Percentiles rank a stretch among this genome's conserved stretches.
Conservation (phyloP, 2,797 vertebrate genomes). For the Hydrocynus forskahlii region DNA sequence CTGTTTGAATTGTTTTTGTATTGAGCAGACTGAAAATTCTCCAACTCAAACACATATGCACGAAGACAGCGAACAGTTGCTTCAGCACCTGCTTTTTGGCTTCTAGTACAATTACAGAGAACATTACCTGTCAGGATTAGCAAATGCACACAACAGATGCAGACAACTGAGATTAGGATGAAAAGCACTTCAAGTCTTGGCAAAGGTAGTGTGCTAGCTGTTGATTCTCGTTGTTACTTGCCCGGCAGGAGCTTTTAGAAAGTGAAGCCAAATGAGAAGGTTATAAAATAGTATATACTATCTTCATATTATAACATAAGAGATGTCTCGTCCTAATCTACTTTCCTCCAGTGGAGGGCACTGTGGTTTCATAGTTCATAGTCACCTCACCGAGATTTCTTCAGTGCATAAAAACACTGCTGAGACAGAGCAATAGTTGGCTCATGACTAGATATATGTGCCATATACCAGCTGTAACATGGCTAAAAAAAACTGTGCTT, state of each 20-base stretch:
- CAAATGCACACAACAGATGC: too few relatives aligned
- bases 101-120: too few relatives aligned
- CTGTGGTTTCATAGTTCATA: conserved; percentile 65
- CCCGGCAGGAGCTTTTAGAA: background rate
- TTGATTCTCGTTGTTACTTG: background rate
- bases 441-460: conserved; percentile 35
- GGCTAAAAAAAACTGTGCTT: conserved; percentile 8
- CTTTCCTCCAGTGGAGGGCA: conserved; percentile 73
- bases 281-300: background rate
- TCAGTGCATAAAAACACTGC: conserved; percentile 18
- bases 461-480: background rate
- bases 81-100: too few relatives aligned
- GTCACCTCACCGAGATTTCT: background rate
- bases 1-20: too few relatives aligned
- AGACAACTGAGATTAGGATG: too few relatives aligned
- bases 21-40: too few relatives aligned
- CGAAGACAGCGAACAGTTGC: too few relatives aligned
- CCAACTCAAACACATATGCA: too few relatives aligned
- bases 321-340: background rate
- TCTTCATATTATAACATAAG: background rate
- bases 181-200: background rate
- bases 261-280: background rate
- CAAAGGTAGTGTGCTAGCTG: background rate
- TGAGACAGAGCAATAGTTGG: conserved; percentile 31
- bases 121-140: too few relatives aligned